Percentiles rank a stretch among this genome's conserved stretches.
phyloP scores from a whole-genome alignment of 2,113 vertebrate species.

The Reinhardtius hippoglossoides region DNA sequence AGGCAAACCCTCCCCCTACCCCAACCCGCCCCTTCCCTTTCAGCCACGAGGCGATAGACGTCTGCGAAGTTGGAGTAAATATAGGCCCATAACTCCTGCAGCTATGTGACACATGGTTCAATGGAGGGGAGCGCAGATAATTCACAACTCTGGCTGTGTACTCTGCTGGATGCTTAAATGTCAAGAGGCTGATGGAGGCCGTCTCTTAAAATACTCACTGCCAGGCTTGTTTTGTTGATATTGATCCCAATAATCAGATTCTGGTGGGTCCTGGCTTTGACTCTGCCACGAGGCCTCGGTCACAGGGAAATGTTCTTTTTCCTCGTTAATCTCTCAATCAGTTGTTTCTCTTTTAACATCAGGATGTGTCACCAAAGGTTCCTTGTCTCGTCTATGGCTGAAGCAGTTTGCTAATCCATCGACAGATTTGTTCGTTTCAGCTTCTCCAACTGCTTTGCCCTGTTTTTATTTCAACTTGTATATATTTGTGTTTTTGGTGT shows the following conservation, averaged over 20 bases:
- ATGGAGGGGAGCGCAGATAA: slow-evolving; percentile 67
- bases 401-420: not conserved
- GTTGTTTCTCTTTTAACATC: slow-evolving; percentile 1
- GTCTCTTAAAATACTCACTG: slow-evolving; percentile 35
- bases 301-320: not conserved
- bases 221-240: slow-evolving; percentile 41
- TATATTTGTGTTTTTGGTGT: not conserved
- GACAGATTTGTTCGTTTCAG: not conserved
- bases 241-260: slow-evolving; percentile 29
- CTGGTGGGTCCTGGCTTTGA: not conserved
- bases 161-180: slow-evolving; percentile 54
- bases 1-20: slow-evolving; percentile 41
- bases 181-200: slow-evolving; percentile 37
- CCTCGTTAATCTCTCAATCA: slow-evolving; percentile 11
- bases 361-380: not conserved
- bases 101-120: slow-evolving; percentile 71
- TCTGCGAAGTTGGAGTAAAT: slow-evolving; percentile 78
- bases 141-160: slow-evolving; percentile 58
- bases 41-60: slow-evolving; percentile 48
- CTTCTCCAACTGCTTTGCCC: not conserved
- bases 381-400: not conserved
- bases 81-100: slow-evolving; percentile 76
- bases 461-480: not conserved
- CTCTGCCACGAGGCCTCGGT: not conserved
- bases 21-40: slow-evolving; percentile 22